Conservation (phyloP, 2,888 invertebrate genomes). For the Cactoblastis cactorum region DNA sequence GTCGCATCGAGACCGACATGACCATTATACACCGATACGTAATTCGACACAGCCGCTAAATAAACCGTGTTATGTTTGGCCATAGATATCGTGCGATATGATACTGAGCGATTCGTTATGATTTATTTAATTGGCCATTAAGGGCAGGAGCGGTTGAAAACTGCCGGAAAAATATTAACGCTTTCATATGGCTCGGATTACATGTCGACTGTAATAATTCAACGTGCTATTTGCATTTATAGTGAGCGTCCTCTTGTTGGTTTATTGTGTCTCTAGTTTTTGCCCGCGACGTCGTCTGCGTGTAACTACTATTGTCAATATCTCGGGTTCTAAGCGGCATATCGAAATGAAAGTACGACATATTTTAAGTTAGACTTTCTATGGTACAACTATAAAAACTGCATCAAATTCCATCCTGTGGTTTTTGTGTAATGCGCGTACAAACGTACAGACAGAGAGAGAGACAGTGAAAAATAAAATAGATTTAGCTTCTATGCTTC, state of each 20-base stretch:
- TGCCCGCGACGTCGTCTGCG: too few species aligned
- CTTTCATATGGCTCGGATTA: slow-evolving; percentile 23
- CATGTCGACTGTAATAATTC: slow-evolving; percentile 16
- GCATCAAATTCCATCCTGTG: too few species aligned
- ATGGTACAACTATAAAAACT: too few species aligned
- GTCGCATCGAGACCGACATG: slow-evolving; percentile 15
- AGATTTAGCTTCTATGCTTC: too few species aligned
- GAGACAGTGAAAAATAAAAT: too few species aligned
- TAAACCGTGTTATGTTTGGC: slow-evolving; percentile 39
- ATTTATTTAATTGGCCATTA: slow-evolving; percentile 49
- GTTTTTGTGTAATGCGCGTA: too few species aligned
- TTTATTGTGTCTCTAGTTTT: neutral
- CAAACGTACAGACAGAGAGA: too few species aligned
- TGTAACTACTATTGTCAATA: too few species aligned
- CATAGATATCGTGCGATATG: slow-evolving; percentile 38
- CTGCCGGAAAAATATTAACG: slow-evolving; percentile 22
- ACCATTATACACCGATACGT: slow-evolving; percentile 36
- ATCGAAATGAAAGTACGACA: too few species aligned
- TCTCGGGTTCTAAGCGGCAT: too few species aligned
- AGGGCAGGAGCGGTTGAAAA: slow-evolving; percentile 34
- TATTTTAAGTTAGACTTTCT: too few species aligned
- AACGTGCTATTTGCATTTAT: slow-evolving; percentile 8
- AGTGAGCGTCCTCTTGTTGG: neutral
- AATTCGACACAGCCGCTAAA: slow-evolving; percentile 40
- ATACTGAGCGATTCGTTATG: slow-evolving; percentile 41